A percentile compares a stretch with the other conserved stretches of the same genome.
Evolutionary conservation across 2,113 vertebrate genomes (phyloP).

Genomic region (Chionodraco myersi): DNA sequence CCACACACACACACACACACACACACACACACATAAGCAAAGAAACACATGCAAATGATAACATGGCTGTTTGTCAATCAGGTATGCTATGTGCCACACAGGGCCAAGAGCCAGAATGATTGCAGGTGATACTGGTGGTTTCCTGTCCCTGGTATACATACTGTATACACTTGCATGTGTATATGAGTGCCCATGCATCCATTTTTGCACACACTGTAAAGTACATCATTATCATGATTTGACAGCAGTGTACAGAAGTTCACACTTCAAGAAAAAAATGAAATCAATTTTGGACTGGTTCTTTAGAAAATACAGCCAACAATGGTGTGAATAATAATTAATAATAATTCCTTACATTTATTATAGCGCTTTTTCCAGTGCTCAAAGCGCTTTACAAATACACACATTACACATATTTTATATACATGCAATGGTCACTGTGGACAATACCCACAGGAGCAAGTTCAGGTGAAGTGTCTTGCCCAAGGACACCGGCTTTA

Average conservation of each 20-base stretch:
- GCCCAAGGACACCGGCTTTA: no score
- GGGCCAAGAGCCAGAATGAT: not conserved
- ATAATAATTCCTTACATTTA: no score
- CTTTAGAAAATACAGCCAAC: not conserved
- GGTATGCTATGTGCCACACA: constrained; percentile 2
- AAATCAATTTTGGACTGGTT: constrained; percentile 6
- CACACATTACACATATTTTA: no score
- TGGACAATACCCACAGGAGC: no score
- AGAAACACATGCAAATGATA: constrained; percentile 29
- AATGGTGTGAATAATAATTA: not conserved
- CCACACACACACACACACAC: constrained; percentile 25
- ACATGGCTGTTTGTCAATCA: constrained; percentile 30
- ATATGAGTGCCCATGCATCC: not conserved
- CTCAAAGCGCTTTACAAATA: no score
- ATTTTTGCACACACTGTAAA: constrained; percentile 4
- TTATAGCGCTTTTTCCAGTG: no score
- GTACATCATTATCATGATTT: constrained; percentile 3
- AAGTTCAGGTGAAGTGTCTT: no score
- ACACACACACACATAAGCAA: constrained; percentile 25
- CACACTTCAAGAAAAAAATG: not conserved
- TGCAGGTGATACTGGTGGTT: constrained; percentile 3
- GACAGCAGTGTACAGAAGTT: not conserved
- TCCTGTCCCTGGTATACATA: not conserved
- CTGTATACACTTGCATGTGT: not conserved
- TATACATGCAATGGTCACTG: no score